Conservation (phyloP, 2,888 invertebrate species). For the Scelioninae gen. 2 region DNA sequence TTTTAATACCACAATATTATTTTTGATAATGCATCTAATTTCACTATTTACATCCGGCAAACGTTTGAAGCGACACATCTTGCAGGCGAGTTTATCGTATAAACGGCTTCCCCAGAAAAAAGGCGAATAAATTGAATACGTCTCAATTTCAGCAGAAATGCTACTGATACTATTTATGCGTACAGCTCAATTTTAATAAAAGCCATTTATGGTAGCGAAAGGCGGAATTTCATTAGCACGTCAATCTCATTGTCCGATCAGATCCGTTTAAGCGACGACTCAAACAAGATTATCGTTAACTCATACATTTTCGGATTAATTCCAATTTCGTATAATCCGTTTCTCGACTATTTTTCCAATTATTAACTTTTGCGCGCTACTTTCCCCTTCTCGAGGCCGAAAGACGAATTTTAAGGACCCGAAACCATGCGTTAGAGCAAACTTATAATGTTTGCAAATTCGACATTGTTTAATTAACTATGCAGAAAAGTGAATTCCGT, state of each 20-base stretch:
- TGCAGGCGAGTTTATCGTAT: constrained; percentile 22
- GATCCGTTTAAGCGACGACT: constrained; percentile 1
- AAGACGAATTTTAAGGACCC: not conserved
- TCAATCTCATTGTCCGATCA: constrained; percentile 9
- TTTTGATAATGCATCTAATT: constrained; percentile 6
- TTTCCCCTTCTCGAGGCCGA: not conserved
- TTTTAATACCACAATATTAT: too few relatives aligned
- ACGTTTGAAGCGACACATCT: constrained; percentile 26
- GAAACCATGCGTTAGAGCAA: not conserved
- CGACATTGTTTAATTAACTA: constrained; percentile 14
- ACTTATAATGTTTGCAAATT: not conserved
- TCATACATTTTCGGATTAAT: constrained; percentile 8
- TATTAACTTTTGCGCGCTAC: not conserved
- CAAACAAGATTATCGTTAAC: not conserved
- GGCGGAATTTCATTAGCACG: constrained; percentile 10
- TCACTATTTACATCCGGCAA: not conserved
- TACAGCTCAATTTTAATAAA: constrained; percentile 20
- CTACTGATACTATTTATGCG: constrained; percentile 24
- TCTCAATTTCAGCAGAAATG: constrained; percentile 13
- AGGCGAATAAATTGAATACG: constrained; percentile 28
- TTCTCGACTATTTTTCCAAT: too few relatives aligned
- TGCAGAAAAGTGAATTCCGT: not conserved
- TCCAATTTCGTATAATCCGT: too few relatives aligned
- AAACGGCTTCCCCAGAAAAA: constrained; percentile 26
- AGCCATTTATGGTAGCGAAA: constrained; percentile 10